Evolutionary conservation across 2,888 invertebrate species (phyloP).

Genomic region (Pristionchus entomophagus): DNA sequence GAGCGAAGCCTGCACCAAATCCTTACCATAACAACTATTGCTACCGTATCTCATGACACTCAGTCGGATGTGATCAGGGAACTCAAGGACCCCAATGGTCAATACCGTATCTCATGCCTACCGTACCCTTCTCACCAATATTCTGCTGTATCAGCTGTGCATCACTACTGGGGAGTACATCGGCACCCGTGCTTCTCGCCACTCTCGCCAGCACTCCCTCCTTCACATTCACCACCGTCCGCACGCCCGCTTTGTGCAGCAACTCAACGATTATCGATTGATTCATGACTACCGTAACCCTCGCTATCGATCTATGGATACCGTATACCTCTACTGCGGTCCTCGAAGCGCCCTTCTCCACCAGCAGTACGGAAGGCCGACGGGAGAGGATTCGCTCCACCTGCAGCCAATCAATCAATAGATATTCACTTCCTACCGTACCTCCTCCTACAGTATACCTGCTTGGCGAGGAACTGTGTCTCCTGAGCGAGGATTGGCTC

Average conservation of each 20-base stretch:
- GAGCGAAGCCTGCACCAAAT: conserved; percentile 77
- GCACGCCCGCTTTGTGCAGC: conserved; percentile 53
- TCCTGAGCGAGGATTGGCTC: conserved; percentile 94
- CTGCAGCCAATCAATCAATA: conserved; percentile 44
- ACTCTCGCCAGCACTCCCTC: conserved; percentile 84
- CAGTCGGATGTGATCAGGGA: too few relatives aligned
- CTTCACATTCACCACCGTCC: conserved; percentile 58
- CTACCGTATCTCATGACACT: neutral
- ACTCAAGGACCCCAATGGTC: too few relatives aligned
- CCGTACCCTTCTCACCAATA: conserved; percentile 37
- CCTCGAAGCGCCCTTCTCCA: conserved; percentile 87
- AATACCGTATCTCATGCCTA: too few relatives aligned
- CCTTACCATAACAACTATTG: neutral
- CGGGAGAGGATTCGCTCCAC: conserved; percentile 79
- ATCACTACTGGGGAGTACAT: conserved; percentile 81
- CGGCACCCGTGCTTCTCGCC: conserved; percentile 87
- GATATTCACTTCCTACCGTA: neutral
- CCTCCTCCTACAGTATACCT: conserved; percentile 53
- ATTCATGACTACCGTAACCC: neutral
- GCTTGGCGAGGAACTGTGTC: conserved; percentile 69
- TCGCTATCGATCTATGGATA: too few relatives aligned
- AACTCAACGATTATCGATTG: conserved; percentile 19
- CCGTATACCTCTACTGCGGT: conserved; percentile 85
- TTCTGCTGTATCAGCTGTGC: conserved; percentile 71
- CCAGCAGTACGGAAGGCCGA: conserved; percentile 89